Evolutionary conservation across 2,797 vertebrate genomes (phyloP).

Genomic region (Poeciliopsis gracilis): DNA sequence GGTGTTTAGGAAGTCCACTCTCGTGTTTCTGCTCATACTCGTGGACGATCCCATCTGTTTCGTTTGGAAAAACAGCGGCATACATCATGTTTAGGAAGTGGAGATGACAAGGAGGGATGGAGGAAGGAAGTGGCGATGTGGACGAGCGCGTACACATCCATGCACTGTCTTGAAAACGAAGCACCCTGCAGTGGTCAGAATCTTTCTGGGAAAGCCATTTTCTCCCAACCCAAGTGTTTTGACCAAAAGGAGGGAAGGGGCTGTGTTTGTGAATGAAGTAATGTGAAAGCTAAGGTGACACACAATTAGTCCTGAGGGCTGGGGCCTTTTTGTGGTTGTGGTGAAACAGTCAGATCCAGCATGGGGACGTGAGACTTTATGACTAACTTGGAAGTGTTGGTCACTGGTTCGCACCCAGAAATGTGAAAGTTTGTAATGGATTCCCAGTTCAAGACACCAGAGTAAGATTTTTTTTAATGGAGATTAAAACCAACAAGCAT

Average conservation of each 20-base stretch:
- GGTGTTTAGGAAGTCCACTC: constrained; percentile 27
- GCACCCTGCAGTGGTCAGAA: constrained; percentile 38
- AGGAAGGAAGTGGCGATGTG: constrained; percentile 36
- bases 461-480: neutral
- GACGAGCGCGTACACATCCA: constrained; percentile 27
- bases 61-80: constrained; percentile 35
- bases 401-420: constrained; percentile 32
- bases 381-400: constrained; percentile 46
- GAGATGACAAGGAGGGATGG: constrained; percentile 2
- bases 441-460: constrained; percentile 6
- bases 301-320: constrained; percentile 51
- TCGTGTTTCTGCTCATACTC: constrained; percentile 20
- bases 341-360: constrained; percentile 43
- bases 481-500: neutral
- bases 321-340: constrained; percentile 52
- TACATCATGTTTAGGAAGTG: constrained; percentile 36
- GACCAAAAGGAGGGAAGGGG: constrained; percentile 47
- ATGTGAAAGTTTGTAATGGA: constrained; percentile 14
- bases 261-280: constrained; percentile 43
- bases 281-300: constrained; percentile 61
- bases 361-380: constrained; percentile 37
- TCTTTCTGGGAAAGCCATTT: constrained; percentile 57
- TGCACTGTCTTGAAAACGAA: constrained; percentile 27
- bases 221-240: constrained; percentile 36
- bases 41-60: constrained; percentile 53